These are phyloP conservation scores for Fulica atra DNA, from an alignment of 2,113 vertebrate species.

Conservation along the genomic window DNA sequence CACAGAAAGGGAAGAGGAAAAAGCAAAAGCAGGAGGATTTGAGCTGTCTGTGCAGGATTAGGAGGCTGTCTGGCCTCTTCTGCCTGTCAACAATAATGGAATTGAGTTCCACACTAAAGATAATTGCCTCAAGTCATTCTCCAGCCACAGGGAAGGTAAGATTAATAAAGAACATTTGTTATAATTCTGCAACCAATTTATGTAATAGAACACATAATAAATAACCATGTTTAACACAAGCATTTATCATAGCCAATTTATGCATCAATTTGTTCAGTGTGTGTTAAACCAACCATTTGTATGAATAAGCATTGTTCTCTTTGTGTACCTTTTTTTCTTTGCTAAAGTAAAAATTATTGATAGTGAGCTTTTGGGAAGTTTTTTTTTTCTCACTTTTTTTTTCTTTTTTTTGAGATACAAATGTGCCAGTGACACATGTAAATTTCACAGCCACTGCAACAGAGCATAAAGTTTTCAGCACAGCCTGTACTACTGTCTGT, in stretches of 20 bases:
- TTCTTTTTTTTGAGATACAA: not conserved
- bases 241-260: slow-evolving; percentile 75
- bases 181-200: slow-evolving; percentile 75
- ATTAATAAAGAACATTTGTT: slow-evolving; percentile 77
- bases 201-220: slow-evolving; percentile 74
- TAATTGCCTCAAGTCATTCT: slow-evolving; percentile 61
- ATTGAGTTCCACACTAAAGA: slow-evolving; percentile 50
- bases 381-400: not conserved
- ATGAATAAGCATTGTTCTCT: slow-evolving; percentile 46
- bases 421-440: not conserved
- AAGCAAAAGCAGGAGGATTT: not conserved
- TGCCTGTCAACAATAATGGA: slow-evolving; percentile 34
- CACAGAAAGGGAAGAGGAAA: not conserved
- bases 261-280: slow-evolving; percentile 64
- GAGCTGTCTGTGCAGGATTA: not conserved
- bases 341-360: slow-evolving; percentile 50
- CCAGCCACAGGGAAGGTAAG: slow-evolving; percentile 60
- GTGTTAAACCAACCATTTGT: slow-evolving; percentile 67
- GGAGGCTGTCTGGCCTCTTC: not conserved
- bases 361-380: not conserved
- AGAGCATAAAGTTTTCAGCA: slow-evolving; percentile 1
- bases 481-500: not conserved
- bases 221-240: slow-evolving; percentile 62
- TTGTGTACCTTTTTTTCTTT: not conserved
- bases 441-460: not conserved